These are phyloP conservation scores for Drosophila aff. DNA, from an alignment of 1,140 invertebrate genomes.

Conservation along the genomic window DNA sequence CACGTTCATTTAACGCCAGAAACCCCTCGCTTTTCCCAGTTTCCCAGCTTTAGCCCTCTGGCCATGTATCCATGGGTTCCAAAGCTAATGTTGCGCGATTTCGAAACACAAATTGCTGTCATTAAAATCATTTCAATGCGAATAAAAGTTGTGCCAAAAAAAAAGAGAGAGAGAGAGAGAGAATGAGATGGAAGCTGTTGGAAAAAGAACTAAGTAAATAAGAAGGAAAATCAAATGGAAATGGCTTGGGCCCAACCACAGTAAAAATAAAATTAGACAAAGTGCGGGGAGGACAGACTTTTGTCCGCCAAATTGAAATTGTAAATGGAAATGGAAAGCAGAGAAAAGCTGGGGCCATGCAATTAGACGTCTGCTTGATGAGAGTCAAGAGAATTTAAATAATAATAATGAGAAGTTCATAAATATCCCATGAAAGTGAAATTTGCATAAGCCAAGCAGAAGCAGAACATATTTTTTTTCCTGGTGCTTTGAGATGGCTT, in stretches of 20 bases:
- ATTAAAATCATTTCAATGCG: slow-evolving; percentile 81
- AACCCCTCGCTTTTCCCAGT: not conserved
- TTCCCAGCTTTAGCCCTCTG: not conserved
- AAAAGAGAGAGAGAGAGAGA: not conserved
- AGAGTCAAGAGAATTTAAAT: slow-evolving; percentile 35
- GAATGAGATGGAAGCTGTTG: not conserved
- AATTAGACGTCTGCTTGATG: slow-evolving; percentile 52
- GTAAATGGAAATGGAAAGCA: slow-evolving; percentile 40
- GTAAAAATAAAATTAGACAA: slow-evolving; percentile 28
- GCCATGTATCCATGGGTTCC: slow-evolving; percentile 40
- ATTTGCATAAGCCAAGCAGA: slow-evolving; percentile 16
- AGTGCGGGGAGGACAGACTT: slow-evolving; percentile 8
- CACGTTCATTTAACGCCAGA: slow-evolving; percentile 70
- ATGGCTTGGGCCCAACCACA: slow-evolving; percentile 28
- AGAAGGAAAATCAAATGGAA: slow-evolving; percentile 57
- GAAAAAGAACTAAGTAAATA: slow-evolving; percentile 37
- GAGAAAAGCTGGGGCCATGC: slow-evolving; percentile 43
- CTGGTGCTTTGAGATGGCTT: too few relatives aligned
- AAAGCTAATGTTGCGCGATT: slow-evolving; percentile 81
- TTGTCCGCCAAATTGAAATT: slow-evolving; percentile 47
- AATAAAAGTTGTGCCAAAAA: slow-evolving; percentile 63
- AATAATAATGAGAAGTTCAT: slow-evolving; percentile 40
- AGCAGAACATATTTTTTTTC: slow-evolving; percentile 3
- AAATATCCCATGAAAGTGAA: slow-evolving; percentile 29
- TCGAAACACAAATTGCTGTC: slow-evolving; percentile 81